A percentile compares a stretch with the other conserved stretches of the same genome.
phyloP scores from a whole-genome alignment of 2,113 vertebrate genomes.

The Speoplatyrhinus poulsoni region DNA sequence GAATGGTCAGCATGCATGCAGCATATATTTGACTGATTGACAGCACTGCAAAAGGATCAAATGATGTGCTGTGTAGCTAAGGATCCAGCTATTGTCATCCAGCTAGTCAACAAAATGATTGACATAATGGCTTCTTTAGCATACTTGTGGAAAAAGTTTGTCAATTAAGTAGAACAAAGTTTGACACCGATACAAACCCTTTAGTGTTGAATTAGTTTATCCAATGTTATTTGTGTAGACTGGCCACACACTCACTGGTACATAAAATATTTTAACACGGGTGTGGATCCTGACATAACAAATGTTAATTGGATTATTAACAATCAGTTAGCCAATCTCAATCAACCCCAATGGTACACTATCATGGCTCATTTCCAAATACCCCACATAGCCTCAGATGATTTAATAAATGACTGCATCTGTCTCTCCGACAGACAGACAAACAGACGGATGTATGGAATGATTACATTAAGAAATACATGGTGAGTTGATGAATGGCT shows the following conservation, averaged over 20 bases:
- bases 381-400: constrained; percentile 33
- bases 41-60: too few relatives aligned
- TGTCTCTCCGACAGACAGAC: constrained; percentile 37
- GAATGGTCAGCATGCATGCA: too few relatives aligned
- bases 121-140: too few relatives aligned
- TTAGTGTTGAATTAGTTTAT: not conserved
- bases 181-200: not conserved
- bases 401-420: constrained; percentile 53
- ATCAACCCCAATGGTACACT: constrained; percentile 44
- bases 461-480: constrained; percentile 28
- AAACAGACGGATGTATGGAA: constrained; percentile 17
- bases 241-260: not conserved
- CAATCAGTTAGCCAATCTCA: constrained; percentile 64
- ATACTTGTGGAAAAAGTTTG: too few relatives aligned
- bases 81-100: too few relatives aligned
- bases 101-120: too few relatives aligned
- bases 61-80: too few relatives aligned
- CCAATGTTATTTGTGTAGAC: not conserved
- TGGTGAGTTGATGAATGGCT: constrained; percentile 26
- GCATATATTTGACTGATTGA: too few relatives aligned
- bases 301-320: constrained; percentile 61
- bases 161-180: too few relatives aligned
- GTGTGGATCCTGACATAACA: constrained; percentile 51
- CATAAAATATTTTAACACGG: constrained; percentile 55
- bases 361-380: constrained; percentile 54